These are phyloP conservation scores for Tetraneura akinire DNA, from an alignment of 1,140 invertebrate species.

Conservation along the genomic window DNA sequence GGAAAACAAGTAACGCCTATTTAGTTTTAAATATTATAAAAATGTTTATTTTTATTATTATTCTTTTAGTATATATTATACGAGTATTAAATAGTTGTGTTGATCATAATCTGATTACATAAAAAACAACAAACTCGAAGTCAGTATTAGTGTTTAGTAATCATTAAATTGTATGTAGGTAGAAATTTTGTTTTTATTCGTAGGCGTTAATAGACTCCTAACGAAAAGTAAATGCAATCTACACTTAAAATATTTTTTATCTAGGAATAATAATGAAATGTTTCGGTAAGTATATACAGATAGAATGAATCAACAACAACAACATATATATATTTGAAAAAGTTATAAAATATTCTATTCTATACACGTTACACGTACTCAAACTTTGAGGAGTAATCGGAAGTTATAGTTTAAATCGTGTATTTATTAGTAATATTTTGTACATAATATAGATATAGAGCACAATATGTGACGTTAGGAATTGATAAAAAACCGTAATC, in stretches of 20 bases:
- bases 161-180: not conserved
- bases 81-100: too few relatives aligned
- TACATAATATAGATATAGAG: too few relatives aligned
- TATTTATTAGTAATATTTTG: too few relatives aligned
- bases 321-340: too few relatives aligned
- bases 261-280: not conserved
- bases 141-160: not conserved
- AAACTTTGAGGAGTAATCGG: too few relatives aligned
- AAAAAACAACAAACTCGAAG: not conserved
- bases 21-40: not conserved
- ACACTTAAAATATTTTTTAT: not conserved
- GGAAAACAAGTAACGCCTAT: not conserved
- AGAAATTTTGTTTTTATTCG: not conserved
- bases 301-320: not conserved
- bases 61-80: not conserved
- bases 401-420: too few relatives aligned
- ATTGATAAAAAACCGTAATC: too few relatives aligned
- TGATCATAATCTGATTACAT: slow-evolving; percentile 8
- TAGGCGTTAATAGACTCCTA: not conserved
- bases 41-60: not conserved
- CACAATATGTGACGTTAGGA: too few relatives aligned
- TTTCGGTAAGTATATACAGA: not conserved
- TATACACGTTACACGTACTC: too few relatives aligned
- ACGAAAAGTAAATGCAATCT: not conserved
- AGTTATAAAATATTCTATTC: too few relatives aligned